phyloP scores from a whole-genome alignment of 2,888 invertebrate species.

The Ormyrus rosae region DNA sequence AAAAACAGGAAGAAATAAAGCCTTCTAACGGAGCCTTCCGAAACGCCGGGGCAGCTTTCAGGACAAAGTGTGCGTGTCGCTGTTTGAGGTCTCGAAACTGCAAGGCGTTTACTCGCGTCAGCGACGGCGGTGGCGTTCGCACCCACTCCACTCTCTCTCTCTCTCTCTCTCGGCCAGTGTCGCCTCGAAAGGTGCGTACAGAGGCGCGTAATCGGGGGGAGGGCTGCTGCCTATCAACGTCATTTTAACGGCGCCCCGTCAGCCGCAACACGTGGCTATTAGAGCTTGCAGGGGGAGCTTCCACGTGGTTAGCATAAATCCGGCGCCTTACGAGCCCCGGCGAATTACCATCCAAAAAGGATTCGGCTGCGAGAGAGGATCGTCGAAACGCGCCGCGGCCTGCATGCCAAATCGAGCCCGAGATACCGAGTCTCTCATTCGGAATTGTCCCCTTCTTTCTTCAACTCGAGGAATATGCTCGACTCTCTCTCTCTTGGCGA shows the following conservation, averaged over 20 bases:
- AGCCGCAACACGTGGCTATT: slow-evolving; percentile 37
- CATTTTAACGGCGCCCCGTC: slow-evolving; percentile 33
- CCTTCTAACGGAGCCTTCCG: no score
- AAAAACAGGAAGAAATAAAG: neutral
- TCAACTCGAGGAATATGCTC: no score
- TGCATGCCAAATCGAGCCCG: slow-evolving; percentile 37
- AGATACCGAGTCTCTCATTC: neutral
- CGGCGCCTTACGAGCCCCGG: slow-evolving; percentile 17
- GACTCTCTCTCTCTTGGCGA: no score
- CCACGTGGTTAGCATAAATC: slow-evolving; percentile 49
- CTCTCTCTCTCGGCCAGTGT: neutral
- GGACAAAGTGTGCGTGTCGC: slow-evolving; percentile 14
- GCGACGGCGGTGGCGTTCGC: no score
- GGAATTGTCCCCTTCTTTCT: no score
- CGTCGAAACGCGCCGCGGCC: slow-evolving; percentile 1
- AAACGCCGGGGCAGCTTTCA: neutral
- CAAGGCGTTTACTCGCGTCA: neutral
- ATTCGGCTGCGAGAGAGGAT: neutral
- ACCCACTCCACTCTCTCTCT: neutral
- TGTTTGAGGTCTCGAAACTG: slow-evolving; percentile 4
- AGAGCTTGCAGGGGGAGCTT: neutral
- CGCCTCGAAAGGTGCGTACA: no score
- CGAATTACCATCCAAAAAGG: slow-evolving; percentile 52
- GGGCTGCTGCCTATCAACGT: slow-evolving; percentile 41
- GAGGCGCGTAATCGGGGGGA: neutral